Evolutionary conservation across 1,140 invertebrate genomes (phyloP).

Genomic region (Coelopa frigida): DNA sequence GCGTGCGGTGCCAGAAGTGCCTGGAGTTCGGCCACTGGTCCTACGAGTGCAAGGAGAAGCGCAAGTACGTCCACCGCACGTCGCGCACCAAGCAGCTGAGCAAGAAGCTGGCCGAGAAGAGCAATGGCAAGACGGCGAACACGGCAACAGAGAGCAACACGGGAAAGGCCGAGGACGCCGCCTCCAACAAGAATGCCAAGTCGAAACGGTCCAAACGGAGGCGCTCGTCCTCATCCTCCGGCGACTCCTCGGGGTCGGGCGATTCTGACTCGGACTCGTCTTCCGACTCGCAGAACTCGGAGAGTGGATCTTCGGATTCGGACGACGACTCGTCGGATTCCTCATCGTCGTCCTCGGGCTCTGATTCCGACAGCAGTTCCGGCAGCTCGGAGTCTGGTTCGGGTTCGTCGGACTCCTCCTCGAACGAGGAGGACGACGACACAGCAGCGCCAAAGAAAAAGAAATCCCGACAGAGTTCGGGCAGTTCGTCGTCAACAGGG

Average conservation of each 20-base stretch:
- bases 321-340: slow-evolving; percentile 5
- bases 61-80: slow-evolving; percentile 75
- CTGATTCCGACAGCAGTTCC: slow-evolving; percentile 16
- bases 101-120: slow-evolving; percentile 58
- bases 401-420: too few species aligned
- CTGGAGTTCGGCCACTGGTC: slow-evolving; percentile 87
- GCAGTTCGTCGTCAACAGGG: slow-evolving; percentile 8
- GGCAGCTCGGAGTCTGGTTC: too few species aligned
- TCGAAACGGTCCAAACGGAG: slow-evolving; percentile 15
- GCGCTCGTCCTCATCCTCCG: slow-evolving; percentile 19
- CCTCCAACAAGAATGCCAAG: slow-evolving; percentile 12
- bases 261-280: slow-evolving; percentile 14
- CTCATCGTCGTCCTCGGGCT: slow-evolving; percentile 26
- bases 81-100: slow-evolving; percentile 75
- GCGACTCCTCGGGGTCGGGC: slow-evolving; percentile 5
- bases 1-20: slow-evolving; percentile 83
- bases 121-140: slow-evolving; percentile 26
- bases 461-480: slow-evolving; percentile 10
- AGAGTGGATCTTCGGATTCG: slow-evolving; percentile 6
- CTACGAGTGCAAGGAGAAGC: slow-evolving; percentile 82
- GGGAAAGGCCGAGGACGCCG: slow-evolving; percentile 4
- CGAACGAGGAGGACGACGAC: slow-evolving; percentile 18
- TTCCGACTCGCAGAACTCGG: slow-evolving; percentile 2
- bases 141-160: background rate
- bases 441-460: slow-evolving; percentile 25